Evolutionary conservation across 2,888 invertebrate species (phyloP), one percentile per base, ranked within the genome.

Genomic region (Suillia variegata): DNA sequence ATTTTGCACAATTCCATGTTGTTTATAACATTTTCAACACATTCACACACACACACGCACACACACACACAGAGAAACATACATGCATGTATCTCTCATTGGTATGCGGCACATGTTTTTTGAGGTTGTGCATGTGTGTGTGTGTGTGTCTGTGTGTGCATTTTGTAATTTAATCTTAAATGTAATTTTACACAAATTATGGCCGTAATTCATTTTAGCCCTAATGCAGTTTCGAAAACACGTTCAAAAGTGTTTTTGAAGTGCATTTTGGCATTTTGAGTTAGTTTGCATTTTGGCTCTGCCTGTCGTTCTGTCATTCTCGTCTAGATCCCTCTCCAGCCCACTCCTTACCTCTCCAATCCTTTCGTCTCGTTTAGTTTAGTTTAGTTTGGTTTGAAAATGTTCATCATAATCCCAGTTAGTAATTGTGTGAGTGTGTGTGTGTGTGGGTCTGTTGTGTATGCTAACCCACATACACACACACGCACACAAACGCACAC

Each of bases 401-500:
- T n/a, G n/a, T n/a, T n/a, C n/a, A n/a, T n/a, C n/a, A n/a, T n/a
- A n/a, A n/a, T n/a, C n/a, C n/a, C n/a, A n/a, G n/a, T n/a, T n/a
- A n/a, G n/a, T n/a, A n/a, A n/a, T n/a, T n/a, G n/a, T n/a, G n/a
- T n/a, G n/a, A n/a, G n/a, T n/a, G n/a, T n/a, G n/a, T n/a, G n/a
- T n/a, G n/a, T n/a, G n/a, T n/a, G n/a, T n/a, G n/a, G n/a, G n/a
- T n/a, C n/a, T n/a, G n/a, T n/a, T n/a, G n/a, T 54, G 33, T 20
- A 20, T 26, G 42, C 38, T 17, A 21, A 54, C 34, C 49, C 54
- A 54, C 33, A 54, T 13, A 48, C 42, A 13, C 52, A 49, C 33
- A 58, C 34, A 45, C 31, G 47, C 51, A 20, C 8, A 33, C 54
- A 45, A 12, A 52, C 22, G 33, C 22, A 20, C 26, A 45, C 54